Percentiles rank a stretch among this genome's conserved stretches.
phyloP scores from a whole-genome alignment of 1,140 invertebrate genomes.

The Parapsyche elsis region DNA sequence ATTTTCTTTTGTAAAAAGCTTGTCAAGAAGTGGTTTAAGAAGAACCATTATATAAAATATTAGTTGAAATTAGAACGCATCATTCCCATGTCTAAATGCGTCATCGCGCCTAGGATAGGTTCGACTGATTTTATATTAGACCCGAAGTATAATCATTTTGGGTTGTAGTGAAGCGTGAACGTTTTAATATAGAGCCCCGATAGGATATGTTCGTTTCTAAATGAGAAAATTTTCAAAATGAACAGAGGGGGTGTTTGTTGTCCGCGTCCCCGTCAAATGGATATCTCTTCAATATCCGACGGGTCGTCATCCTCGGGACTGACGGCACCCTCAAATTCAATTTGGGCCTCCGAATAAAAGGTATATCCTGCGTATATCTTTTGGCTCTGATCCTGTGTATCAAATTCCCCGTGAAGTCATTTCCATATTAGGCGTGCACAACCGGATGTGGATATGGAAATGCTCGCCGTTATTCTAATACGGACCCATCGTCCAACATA shows the following conservation, averaged over 20 bases:
- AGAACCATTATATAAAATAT: no score
- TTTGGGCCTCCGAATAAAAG: slow-evolving; percentile 20
- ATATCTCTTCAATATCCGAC: neutral
- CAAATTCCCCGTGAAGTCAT: slow-evolving; percentile 9
- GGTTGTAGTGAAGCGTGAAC: no score
- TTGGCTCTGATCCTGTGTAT: neutral
- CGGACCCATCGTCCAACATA: neutral
- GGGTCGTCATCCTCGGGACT: neutral
- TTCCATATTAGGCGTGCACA: slow-evolving; percentile 18
- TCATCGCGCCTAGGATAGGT: no score
- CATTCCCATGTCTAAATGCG: no score
- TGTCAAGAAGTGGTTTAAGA: no score
- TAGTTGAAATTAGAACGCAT: no score
- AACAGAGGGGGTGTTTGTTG: slow-evolving; percentile 5
- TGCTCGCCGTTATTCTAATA: slow-evolving; percentile 8
- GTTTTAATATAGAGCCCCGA: no score
- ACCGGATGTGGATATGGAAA: slow-evolving; percentile 12
- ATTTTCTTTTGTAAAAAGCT: no score
- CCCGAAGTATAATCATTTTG: no score
- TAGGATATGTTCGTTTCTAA: neutral
- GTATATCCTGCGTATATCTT: slow-evolving; percentile 3
- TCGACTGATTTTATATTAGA: no score
- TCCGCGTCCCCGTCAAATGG: neutral
- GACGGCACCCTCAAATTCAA: neutral
- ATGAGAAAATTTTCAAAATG: neutral